Conservation (phyloP, 2,888 invertebrate species). For the Barypeithes pellucidus region DNA sequence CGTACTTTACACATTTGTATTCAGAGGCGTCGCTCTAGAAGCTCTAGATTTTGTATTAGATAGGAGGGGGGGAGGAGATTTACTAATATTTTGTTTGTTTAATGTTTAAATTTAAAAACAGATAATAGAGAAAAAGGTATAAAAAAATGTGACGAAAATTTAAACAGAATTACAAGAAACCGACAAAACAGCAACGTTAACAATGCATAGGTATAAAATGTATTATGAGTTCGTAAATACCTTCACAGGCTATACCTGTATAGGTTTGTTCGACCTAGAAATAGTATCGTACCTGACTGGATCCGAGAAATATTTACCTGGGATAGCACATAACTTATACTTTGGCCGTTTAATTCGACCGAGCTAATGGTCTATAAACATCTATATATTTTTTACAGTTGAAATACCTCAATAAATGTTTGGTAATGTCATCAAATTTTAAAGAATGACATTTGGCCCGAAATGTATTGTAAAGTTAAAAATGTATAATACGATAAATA, state of each 20-base stretch:
- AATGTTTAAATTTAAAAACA: too few species aligned
- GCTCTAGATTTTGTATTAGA: too few species aligned
- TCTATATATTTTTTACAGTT: not conserved
- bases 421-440: too few species aligned
- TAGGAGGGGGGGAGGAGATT: too few species aligned
- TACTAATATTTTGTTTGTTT: too few species aligned
- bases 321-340: conserved; percentile 7
- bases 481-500: too few species aligned
- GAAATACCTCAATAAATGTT: not conserved
- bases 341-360: not conserved
- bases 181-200: not conserved
- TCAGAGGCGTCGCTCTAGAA: too few species aligned
- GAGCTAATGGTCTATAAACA: not conserved
- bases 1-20: too few species aligned
- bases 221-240: conserved; percentile 2
- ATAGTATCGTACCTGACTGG: conserved; percentile 28
- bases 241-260: conserved; percentile 7
- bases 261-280: conserved; percentile 30
- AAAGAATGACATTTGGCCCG: too few species aligned
- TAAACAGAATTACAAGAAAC: not conserved
- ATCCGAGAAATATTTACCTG: conserved; percentile 38
- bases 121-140: too few species aligned
- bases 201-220: not conserved
- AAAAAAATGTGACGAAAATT: not conserved
- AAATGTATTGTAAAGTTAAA: too few species aligned